Conservation (phyloP, 2,113 vertebrate species). For the Triplophysa tibetana region DNA sequence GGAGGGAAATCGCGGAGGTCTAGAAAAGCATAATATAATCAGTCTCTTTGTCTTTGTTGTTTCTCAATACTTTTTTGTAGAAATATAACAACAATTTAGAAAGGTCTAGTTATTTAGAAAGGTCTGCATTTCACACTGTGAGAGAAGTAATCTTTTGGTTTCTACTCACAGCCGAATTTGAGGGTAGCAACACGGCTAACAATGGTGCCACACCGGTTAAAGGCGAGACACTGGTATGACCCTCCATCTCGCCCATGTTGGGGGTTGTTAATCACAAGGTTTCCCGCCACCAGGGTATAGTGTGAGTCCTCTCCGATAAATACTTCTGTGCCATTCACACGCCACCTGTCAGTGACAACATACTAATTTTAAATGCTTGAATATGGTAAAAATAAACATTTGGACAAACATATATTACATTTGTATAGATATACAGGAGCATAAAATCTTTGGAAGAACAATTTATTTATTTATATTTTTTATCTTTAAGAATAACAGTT, state of each 20-base stretch:
- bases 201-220: conserved; percentile 87
- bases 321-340: conserved; percentile 89
- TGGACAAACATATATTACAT: background rate
- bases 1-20: conserved; percentile 93
- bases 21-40: conserved; percentile 56
- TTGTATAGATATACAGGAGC: background rate
- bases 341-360: conserved; percentile 79
- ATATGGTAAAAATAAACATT: background rate
- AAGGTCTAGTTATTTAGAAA: too few species aligned
- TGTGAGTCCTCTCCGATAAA: conserved; percentile 78
- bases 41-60: too few species aligned
- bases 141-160: background rate
- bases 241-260: conserved; percentile 80
- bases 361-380: background rate
- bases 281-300: conserved; percentile 87
- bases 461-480: too few species aligned
- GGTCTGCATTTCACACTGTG: background rate
- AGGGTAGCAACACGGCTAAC: conserved; percentile 89
- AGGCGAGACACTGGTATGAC: conserved; percentile 92
- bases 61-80: too few species aligned
- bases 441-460: too few species aligned
- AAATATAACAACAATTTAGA: too few species aligned
- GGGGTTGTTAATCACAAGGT: conserved; percentile 87
- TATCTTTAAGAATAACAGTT: too few species aligned
- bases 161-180: conserved; percentile 92